Base-by-base conservation (phyloP, 2,113 vertebrate species). In the Cairina moschata region DNA sequence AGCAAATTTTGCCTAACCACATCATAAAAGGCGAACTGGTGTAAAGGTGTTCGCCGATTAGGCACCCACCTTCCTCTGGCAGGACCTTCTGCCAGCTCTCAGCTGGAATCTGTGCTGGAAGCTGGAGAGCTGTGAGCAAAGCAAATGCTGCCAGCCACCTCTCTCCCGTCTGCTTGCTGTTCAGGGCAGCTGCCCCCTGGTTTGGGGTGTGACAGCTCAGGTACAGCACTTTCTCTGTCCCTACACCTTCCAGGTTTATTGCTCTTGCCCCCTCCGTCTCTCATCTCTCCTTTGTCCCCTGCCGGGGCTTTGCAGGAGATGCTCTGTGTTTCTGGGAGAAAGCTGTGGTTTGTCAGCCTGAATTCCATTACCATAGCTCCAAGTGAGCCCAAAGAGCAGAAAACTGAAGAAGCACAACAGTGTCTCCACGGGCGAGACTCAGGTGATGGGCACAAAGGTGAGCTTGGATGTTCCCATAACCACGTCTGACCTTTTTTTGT, bases 161-260 rank as follows among this genome's bases (percentile, higher is more conserved):
- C 26, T 42, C 54, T 52, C 75, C 2, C 7, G 6, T 26, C 62
- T 73, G 54, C 44, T 58, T 3, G 0, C 38, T 26, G 5, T 28
- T 36, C 36, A 60, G 10, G 54, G 56, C 56, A 38, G 42, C 44
- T 40, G 14, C 0, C 0, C 0, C 2, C 14, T 73, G 86, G 16
- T 76, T 48, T 76, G 54, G 68, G 31, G 28, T 50, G 42, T 17
- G 65, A 36, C 2, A 81, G 20, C 16, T 63, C 11, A 32, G 46
- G 21, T 38, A 79, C 20, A 62, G 52, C 46, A 67, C n/a, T 50
- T 71, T 62, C 7, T 3, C 3, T 79, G 13, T 18, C 48, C 32
- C 1, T 18, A 74, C 63, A 91, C 17, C 36, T 83, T 81, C 44
- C 44, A 52, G 3, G 46, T 36, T 67, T 31, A 67, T 14, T 7